Base-by-base conservation (phyloP, 2,888 invertebrate genomes). In the Folsomia manolachei region DNA sequence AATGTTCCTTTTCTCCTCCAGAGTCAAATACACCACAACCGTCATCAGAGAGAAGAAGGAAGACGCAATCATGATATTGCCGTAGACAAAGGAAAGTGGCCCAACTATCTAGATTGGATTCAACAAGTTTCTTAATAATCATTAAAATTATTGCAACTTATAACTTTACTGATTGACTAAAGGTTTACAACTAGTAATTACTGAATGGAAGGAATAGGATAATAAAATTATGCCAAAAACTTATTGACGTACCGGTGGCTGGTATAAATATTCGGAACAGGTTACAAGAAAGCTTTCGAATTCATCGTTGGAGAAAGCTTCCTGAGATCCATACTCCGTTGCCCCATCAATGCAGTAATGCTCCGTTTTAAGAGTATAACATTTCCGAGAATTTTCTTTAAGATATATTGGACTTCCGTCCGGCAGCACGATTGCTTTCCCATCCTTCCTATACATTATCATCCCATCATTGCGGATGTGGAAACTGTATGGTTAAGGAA, bases 341-440 rank as follows among this genome's bases (percentile, higher is more conserved):
- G 74, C 76, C 11, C 76, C 76, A 39, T 76, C 76, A 23, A 76
- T 68, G 70, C 76, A 76, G 61, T 74, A 76, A 63, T 71, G 60
- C 23, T 71, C 63, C 61, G 76, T 65, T 52, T 72, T 63, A 63
- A 76, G 74, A 2, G 27, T 74, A 66, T 69, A 69, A 25, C 76
- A 74, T 39, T 74, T 76, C 66, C 62, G 39, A 27, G 51, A 66
- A 24, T 64, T 63, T n/a, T 74, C 74, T 27, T 69, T 18, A 2
- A 71, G 39, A 61, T 65, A 74, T 51, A 69, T 66, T 18, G 71
- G 71, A 61, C 61, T 23, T 9, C 51, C 69, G 11, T 63, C 71
- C 1, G 69, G 52, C 14, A 64, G 52, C 24, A 74, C 69, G 39
- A 71, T 67, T 1, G 74, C 65, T 60, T 74, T 71, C 39, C 74